A percentile compares a stretch with the other conserved stretches of the same genome.
Evolutionary conservation across 2,797 vertebrate genomes (phyloP).

Genomic region (Bradypus variegatus): DNA sequence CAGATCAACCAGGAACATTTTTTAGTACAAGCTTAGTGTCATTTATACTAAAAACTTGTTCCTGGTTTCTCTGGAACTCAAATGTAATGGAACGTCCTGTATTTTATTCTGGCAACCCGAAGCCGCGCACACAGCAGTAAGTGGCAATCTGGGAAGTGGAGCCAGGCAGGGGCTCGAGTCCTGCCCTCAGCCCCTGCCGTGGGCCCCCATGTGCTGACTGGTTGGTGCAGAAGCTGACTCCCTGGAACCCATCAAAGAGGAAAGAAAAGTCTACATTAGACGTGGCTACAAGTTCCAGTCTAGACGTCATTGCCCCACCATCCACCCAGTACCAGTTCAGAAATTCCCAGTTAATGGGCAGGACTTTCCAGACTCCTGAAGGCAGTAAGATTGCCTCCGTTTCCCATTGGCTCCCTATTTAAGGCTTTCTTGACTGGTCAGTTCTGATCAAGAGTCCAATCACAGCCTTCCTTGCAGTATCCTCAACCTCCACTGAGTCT

Average conservation of each 20-base stretch:
- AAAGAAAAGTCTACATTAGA: neutral
- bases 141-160: fast-evolving
- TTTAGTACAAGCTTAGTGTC: neutral
- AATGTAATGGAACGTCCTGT: neutral
- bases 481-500: neutral
- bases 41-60: neutral
- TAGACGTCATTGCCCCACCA: neutral
- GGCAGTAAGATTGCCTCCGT: no score
- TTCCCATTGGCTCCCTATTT: neutral
- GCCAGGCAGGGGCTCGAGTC: no score
- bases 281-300: neutral
- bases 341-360: neutral
- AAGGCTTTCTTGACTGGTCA: neutral
- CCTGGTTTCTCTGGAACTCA: neutral
- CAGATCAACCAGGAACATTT: neutral
- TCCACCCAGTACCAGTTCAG: neutral
- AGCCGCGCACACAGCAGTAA: neutral
- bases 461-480: neutral
- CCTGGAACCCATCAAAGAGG: neutral
- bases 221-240: neutral
- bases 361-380: neutral
- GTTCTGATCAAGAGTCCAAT: neutral
- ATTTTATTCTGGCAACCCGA: neutral
- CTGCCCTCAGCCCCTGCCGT: fast-evolving
- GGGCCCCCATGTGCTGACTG: fast-evolving